Evolutionary conservation across 2,888 invertebrate species (phyloP), one percentile per base, ranked within the genome.

Genomic region (Abrostola tripartita): DNA sequence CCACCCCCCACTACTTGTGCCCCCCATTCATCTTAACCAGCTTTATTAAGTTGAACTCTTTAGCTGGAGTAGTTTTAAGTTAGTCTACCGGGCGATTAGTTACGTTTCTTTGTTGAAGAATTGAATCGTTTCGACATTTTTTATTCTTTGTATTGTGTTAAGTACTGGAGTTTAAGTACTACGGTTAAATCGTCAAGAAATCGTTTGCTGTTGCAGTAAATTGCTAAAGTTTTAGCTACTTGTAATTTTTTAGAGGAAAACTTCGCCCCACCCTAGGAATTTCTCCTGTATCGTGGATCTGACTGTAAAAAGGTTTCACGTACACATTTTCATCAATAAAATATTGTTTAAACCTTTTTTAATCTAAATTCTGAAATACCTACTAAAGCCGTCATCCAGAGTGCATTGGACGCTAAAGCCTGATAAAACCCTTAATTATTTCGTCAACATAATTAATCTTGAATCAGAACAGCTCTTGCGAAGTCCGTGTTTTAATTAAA

Each of bases 401-500:
- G 73, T 52, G 61, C 49, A 65, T 59, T 63, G 37, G 65, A 35
- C 37, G 11, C 54, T 54, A 75, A 71, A 70, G 70, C 44, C 68
- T 68, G 67, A 78, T 80, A 70, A 75, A 68, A 51, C 14, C 68
- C 50, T 63, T 79, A 68, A 71, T 75, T 65, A 68, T 66, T 56
- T 57, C 61, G 69, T 71, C 70, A 61, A 66, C 58, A 70, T 74
- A 72, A 76, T 79, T 68, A 70, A 73, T 68, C 69, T 72, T 68
- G 69, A 70, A 58, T 5, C 55, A 55, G 10, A 61, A 67, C 61
- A 66, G 36, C 66, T 67, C 66, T 78, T 76, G 68, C 69, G 69
- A 60, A 65, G 76, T 72, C 62, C 71, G 65, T 72, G 76, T 80
- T 81, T 85, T 89, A 91, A 90, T 90, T 88, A 92, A 87, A 86